Conservation (phyloP, 2,888 invertebrate species). For the Drosophila picticornis region DNA sequence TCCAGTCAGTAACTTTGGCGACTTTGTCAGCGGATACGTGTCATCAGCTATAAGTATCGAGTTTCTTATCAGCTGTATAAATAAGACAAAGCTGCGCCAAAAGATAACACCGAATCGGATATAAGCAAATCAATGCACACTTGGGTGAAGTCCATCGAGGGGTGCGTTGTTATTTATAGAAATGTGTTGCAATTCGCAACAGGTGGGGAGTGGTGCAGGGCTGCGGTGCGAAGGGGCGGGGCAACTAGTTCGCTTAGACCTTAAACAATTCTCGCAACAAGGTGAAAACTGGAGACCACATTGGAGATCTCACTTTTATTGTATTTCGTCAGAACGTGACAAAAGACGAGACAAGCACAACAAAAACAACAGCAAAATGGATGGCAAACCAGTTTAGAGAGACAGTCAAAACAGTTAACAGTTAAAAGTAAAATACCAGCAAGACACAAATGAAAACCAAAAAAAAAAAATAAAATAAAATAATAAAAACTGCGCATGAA, state of each 20-base stretch:
- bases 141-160: conserved; percentile 28
- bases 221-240: not conserved
- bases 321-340: conserved; percentile 67
- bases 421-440: conserved; percentile 30
- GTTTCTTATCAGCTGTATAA: conserved; percentile 43
- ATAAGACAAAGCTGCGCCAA: conserved; percentile 47
- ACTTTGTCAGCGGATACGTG: conserved; percentile 33
- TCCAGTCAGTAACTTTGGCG: conserved; percentile 3
- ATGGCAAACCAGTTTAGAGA: conserved; percentile 70
- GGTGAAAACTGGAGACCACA: conserved; percentile 64
- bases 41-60: conserved; percentile 27
- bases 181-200: conserved; percentile 57
- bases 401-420: conserved; percentile 39
- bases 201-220: conserved; percentile 25
- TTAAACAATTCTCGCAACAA: conserved; percentile 39
- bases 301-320: conserved; percentile 70
- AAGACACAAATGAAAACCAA: conserved; percentile 13
- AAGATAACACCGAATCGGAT: conserved; percentile 46
- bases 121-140: conserved; percentile 29
- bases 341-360: conserved; percentile 52
- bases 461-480: conserved; percentile 19
- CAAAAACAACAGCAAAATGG: conserved; percentile 16
- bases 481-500: conserved; percentile 45
- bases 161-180: conserved; percentile 22
- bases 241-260: conserved; percentile 7